phyloP scores from a whole-genome alignment of 2,888 invertebrate species.

The Ptycholaimellus sp. region DNA sequence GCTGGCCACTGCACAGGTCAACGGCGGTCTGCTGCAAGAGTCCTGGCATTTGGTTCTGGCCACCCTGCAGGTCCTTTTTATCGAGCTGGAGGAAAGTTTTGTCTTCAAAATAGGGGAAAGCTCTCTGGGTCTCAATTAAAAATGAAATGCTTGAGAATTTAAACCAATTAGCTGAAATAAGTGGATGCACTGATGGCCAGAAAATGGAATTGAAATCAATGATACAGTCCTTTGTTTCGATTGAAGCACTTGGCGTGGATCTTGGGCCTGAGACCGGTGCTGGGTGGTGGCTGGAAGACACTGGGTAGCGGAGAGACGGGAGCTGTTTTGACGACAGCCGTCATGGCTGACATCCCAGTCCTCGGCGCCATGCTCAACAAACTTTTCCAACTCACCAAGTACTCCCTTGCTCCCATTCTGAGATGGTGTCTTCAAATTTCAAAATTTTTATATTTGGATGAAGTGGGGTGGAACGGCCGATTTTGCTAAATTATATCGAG shows the following conservation, averaged over 20 bases:
- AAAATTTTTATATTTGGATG: too few species aligned
- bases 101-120: too few species aligned
- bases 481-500: neutral
- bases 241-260: constrained; percentile 58
- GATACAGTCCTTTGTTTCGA: constrained; percentile 3
- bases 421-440: too few species aligned
- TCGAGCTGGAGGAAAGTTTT: neutral
- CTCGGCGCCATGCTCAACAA: constrained; percentile 28
- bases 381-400: constrained; percentile 11
- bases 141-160: neutral
- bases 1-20: constrained; percentile 61
- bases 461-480: constrained; percentile 8
- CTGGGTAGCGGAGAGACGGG: constrained; percentile 13
- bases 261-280: constrained; percentile 71
- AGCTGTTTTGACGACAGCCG: constrained; percentile 68
- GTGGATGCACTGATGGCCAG: too few species aligned
- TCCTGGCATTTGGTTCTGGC: constrained; percentile 88
- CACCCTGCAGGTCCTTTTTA: constrained; percentile 57
- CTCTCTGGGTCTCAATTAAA: too few species aligned
- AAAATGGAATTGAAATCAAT: neutral
- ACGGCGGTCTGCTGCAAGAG: constrained; percentile 66
- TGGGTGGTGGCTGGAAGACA: constrained; percentile 53
- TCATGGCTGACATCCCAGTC: constrained; percentile 75
- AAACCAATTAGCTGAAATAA: neutral
- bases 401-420: too few species aligned